phyloP scores from a whole-genome alignment of 64 coral and sea anemone species.

The Stylophora pistillata region DNA sequence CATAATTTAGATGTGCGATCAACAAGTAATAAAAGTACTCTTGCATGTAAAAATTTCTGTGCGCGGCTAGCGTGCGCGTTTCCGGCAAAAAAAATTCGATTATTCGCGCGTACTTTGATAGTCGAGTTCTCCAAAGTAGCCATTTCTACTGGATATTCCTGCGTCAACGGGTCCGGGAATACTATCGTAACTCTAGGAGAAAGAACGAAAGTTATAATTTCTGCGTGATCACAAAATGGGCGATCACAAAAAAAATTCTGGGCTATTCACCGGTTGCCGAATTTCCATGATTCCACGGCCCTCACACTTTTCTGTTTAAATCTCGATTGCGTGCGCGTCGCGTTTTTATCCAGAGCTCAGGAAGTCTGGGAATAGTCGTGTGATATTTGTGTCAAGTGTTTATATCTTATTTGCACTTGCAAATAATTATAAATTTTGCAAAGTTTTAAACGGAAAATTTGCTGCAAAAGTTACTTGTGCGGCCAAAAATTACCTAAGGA shows the following conservation, averaged over 20 bases:
- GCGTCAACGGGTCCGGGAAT: slow-evolving; percentile 34
- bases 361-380: slow-evolving; percentile 14
- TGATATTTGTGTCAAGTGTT: not conserved
- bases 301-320: slow-evolving; percentile 35
- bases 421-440: slow-evolving; percentile 11
- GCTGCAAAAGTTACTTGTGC: not conserved
- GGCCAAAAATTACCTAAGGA: not conserved
- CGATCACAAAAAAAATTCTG: not conserved
- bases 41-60: not conserved
- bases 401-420: slow-evolving; percentile 4
- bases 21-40: not conserved
- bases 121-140: slow-evolving; percentile 63
- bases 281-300: slow-evolving; percentile 15
- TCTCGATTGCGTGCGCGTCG: slow-evolving; percentile 36
- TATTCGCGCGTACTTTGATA: slow-evolving; percentile 66
- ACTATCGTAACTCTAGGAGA: slow-evolving; percentile 39
- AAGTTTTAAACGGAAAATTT: slow-evolving; percentile 1
- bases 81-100: slow-evolving; percentile 4
- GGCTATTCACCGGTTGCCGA: slow-evolving; percentile 37
- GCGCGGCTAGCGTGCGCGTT: not conserved
- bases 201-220: slow-evolving; percentile 33
- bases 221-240: not conserved
- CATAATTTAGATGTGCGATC: not conserved
- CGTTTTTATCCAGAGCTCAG: slow-evolving; percentile 13
- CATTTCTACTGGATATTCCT: slow-evolving; percentile 16